phyloP scores from a whole-genome alignment of 2,888 invertebrate species.

The Pristionchus japonicus region DNA sequence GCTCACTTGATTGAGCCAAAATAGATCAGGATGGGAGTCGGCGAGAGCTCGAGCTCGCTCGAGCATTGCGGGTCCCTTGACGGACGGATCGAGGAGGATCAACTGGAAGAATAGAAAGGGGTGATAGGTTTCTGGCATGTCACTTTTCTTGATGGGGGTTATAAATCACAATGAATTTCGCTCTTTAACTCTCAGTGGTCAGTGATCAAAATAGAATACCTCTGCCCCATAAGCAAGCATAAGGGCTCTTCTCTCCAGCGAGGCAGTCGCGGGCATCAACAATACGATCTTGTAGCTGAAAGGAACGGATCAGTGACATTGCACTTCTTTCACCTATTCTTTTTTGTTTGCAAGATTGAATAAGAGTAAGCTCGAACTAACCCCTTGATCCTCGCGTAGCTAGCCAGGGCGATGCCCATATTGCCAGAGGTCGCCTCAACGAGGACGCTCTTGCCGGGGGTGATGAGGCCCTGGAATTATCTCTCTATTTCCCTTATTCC shows the following conservation, averaged over 20 bases:
- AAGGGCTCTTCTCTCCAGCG: conserved; percentile 58
- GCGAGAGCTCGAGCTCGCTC: background rate
- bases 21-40: conserved; percentile 20
- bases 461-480: conserved; percentile 53
- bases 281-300: conserved; percentile 65
- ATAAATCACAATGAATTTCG: too few relatives aligned
- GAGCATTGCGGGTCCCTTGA: background rate
- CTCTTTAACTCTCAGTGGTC: background rate
- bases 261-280: conserved; percentile 64
- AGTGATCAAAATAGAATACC: conserved; percentile 34
- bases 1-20: conserved; percentile 36
- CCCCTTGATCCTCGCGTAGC: conserved; percentile 33
- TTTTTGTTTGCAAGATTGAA: too few relatives aligned
- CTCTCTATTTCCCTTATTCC: background rate
- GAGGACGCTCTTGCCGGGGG: conserved; percentile 64
- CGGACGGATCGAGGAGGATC: conserved; percentile 31
- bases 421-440: conserved; percentile 73
- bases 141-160: too few relatives aligned
- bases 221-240: conserved; percentile 63
- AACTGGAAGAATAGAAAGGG: background rate
- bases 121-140: too few relatives aligned
- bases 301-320: too few relatives aligned
- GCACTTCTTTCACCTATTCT: too few relatives aligned
- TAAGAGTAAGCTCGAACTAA: background rate
- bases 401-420: conserved; percentile 73